phyloP scores from a whole-genome alignment of 2,113 vertebrate species.

The Spea multiplicata region DNA sequence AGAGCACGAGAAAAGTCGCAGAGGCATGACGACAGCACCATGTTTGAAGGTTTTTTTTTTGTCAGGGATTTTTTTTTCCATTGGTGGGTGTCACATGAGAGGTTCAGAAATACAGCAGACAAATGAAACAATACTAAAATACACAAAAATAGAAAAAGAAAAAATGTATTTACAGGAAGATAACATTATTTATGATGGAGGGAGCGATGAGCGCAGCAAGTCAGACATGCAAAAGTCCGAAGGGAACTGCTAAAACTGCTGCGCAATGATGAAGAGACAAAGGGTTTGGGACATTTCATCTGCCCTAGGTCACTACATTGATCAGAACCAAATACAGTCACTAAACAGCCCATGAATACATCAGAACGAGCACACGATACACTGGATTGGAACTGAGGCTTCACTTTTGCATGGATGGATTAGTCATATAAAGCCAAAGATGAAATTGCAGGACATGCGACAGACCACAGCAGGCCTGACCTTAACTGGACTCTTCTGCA shows the following conservation, averaged over 20 bases:
- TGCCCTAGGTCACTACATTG: conserved; percentile 70
- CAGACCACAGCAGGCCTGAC: conserved; percentile 70
- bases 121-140: conserved; percentile 75
- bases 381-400: conserved; percentile 60
- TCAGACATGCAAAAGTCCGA: conserved; percentile 69
- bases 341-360: conserved; percentile 57
- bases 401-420: conserved; percentile 53
- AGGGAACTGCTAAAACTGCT: conserved; percentile 62
- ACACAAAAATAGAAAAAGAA: conserved; percentile 77
- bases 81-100: conserved; percentile 19
- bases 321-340: conserved; percentile 62
- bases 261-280: conserved; percentile 26
- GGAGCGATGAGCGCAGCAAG: conserved; percentile 43
- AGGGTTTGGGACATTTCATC: conserved; percentile 52
- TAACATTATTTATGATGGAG: conserved; percentile 66
- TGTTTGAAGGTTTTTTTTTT: conserved; percentile 48
- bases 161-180: conserved; percentile 83
- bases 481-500: conserved; percentile 26
- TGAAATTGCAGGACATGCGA: conserved; percentile 71
- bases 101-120: conserved; percentile 68
- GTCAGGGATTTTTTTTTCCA: background rate
- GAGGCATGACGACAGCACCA: conserved; percentile 56
- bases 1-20: background rate
- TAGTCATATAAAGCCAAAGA: conserved; percentile 68
- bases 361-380: conserved; percentile 63